Conservation (phyloP, 2,888 invertebrate species). For the Leptothorax acervorum region DNA sequence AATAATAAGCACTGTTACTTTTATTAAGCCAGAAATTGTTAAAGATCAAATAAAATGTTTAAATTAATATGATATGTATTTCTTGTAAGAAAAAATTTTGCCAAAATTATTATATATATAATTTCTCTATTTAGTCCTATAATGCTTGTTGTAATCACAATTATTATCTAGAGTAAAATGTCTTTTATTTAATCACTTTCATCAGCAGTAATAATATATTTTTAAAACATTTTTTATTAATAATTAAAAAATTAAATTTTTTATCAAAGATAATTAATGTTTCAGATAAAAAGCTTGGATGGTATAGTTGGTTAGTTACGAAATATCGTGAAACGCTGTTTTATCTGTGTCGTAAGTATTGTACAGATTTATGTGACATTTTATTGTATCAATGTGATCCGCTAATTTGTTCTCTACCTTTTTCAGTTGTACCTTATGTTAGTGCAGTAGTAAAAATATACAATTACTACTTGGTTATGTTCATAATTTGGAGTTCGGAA, state of each 20-base stretch:
- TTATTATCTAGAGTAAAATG: not conserved
- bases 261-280: constrained; percentile 26
- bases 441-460: constrained; percentile 66
- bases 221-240: not conserved
- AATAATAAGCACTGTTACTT: not conserved
- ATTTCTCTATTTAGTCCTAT: not conserved
- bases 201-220: not conserved
- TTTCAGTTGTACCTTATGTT: constrained; percentile 71
- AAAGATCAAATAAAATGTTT: not conserved
- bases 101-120: not conserved
- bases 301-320: constrained; percentile 65
- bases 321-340: constrained; percentile 56
- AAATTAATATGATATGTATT: not conserved
- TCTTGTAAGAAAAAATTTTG: not conserved
- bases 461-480: constrained; percentile 60
- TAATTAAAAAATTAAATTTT: not conserved
- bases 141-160: not conserved
- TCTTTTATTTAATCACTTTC: not conserved
- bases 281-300: constrained; percentile 72
- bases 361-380: not conserved
- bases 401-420: not conserved
- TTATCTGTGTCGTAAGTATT: constrained; percentile 70
- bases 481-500: constrained; percentile 59
- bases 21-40: not conserved
- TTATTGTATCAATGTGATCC: not conserved